phyloP scores from a whole-genome alignment of 2,888 invertebrate genomes.

The Polia nebulosa region DNA sequence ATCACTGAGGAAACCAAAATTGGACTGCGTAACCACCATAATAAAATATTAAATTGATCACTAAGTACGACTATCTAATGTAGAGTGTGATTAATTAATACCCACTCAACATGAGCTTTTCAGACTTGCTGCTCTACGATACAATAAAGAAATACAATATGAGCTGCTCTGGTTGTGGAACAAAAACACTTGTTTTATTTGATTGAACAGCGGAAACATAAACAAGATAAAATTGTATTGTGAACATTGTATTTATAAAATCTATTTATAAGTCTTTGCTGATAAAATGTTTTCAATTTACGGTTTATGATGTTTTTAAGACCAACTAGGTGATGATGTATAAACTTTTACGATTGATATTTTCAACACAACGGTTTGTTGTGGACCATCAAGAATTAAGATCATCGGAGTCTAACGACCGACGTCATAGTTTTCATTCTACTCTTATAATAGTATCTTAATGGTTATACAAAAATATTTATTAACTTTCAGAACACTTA shows the following conservation, averaged over 20 bases:
- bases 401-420: conserved; percentile 14
- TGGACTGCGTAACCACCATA: not conserved
- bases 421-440: conserved; percentile 7
- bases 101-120: not conserved
- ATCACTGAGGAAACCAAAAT: not conserved
- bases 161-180: conserved; percentile 32
- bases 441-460: not conserved
- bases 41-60: conserved; percentile 1
- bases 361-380: conserved; percentile 33
- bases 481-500: conserved; percentile 7
- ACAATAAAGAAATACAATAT: conserved; percentile 32
- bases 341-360: conserved; percentile 49
- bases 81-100: too few relatives aligned
- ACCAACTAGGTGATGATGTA: conserved; percentile 31
- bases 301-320: conserved; percentile 34
- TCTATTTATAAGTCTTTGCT: conserved; percentile 9
- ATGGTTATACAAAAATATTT: conserved; percentile 9
- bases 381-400: conserved; percentile 11
- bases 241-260: conserved; percentile 24
- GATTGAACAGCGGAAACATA: conserved; percentile 4
- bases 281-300: conserved; percentile 44
- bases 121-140: conserved; percentile 12
- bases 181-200: conserved; percentile 33
- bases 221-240: conserved; percentile 9
- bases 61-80: not conserved